Percentiles rank a stretch among this genome's conserved stretches.
Conservation (phyloP, 2,797 vertebrate genomes). For the Staurois parvus region DNA sequence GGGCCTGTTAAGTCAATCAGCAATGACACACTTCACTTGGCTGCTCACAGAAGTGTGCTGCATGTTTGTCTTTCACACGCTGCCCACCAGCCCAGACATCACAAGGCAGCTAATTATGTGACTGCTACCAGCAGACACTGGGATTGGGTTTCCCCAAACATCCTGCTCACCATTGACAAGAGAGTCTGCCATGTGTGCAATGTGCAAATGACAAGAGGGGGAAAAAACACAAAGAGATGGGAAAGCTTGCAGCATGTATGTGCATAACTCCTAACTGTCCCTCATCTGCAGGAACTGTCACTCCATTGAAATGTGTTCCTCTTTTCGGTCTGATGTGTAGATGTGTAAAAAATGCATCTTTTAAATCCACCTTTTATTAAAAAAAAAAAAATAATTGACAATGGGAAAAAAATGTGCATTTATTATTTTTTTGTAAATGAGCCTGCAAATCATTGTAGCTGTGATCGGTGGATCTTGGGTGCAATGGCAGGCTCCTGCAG, state of each 20-base stretch:
- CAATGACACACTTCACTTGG: neutral
- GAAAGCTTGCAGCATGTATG: neutral
- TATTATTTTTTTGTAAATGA: too few species aligned
- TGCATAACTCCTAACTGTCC: too few species aligned
- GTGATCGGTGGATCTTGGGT: too few species aligned
- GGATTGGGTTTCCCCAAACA: conserved; percentile 25
- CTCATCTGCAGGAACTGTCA: too few species aligned
- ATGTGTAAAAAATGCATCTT: too few species aligned
- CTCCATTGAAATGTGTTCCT: too few species aligned
- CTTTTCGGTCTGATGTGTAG: too few species aligned
- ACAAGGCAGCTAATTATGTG: conserved; percentile 4
- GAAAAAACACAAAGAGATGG: neutral
- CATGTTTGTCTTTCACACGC: conserved; percentile 19
- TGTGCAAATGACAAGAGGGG: neutral
- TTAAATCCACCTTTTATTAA: too few species aligned
- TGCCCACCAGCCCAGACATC: conserved; percentile 31
- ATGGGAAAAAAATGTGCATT: too few species aligned
- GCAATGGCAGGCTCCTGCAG: too few species aligned
- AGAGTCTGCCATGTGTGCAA: conserved; percentile 7
- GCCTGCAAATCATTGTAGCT: too few species aligned
- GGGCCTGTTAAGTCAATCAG: conserved; percentile 17
- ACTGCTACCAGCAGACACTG: conserved; percentile 2
- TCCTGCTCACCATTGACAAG: conserved; percentile 4
- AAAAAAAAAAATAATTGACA: too few species aligned
- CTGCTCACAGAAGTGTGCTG: conserved; percentile 8